phyloP scores from a whole-genome alignment of 2,113 vertebrate species.

The Oncorhynchus masou region DNA sequence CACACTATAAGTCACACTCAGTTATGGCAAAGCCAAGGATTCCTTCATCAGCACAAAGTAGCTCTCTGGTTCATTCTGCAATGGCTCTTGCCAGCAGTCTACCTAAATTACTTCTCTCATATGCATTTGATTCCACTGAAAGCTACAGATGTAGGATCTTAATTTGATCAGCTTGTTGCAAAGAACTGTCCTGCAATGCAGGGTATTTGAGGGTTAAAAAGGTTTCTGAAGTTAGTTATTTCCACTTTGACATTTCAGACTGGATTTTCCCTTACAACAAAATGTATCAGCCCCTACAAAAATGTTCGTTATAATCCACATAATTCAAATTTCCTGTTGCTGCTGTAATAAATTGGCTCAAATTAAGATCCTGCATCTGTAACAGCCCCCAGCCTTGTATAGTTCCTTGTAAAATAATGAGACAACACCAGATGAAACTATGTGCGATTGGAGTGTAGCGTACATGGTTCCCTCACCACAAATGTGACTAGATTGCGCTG shows the following conservation, averaged over 20 bases:
- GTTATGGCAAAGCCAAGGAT: background rate
- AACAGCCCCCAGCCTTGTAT: background rate
- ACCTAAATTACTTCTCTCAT: background rate
- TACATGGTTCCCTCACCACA: slow-evolving; percentile 30
- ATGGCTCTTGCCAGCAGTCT: background rate
- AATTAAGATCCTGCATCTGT: too few relatives aligned
- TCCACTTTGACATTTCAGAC: too few relatives aligned
- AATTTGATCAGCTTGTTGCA: too few relatives aligned
- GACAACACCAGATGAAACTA: slow-evolving; percentile 45
- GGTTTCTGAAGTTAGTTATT: too few relatives aligned
- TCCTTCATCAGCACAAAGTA: background rate
- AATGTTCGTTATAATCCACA: too few relatives aligned
- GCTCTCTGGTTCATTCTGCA: background rate
- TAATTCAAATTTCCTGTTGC: too few relatives aligned
- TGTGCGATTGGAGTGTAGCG: slow-evolving; percentile 41
- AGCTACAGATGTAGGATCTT: background rate
- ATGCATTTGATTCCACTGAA: slow-evolving; percentile 27
- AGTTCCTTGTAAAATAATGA: background rate
- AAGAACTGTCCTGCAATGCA: slow-evolving; percentile 10
- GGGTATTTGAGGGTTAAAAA: too few relatives aligned
- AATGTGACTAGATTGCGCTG: slow-evolving; percentile 36
- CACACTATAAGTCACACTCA: background rate
- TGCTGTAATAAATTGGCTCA: too few relatives aligned
- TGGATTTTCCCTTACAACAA: too few relatives aligned
- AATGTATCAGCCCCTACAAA: too few relatives aligned